These are phyloP conservation scores for Cetoscarus ocellatus DNA, from an alignment of 2,797 vertebrate genomes.

Conservation along the genomic window DNA sequence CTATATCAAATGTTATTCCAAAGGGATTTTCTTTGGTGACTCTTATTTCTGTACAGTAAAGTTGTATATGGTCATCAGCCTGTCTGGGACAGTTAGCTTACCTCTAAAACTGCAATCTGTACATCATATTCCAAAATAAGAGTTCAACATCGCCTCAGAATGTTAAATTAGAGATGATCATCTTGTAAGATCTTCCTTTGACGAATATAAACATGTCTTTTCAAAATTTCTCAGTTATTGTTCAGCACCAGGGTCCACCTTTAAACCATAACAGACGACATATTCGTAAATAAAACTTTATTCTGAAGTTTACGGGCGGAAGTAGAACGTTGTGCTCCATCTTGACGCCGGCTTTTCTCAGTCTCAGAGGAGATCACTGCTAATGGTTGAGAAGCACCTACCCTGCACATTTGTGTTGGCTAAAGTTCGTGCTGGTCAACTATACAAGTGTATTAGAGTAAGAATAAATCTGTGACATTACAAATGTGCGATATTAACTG, in stretches of 20 bases:
- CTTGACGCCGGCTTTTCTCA: neutral
- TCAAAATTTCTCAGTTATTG: rapidly evolving
- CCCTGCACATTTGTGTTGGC: neutral
- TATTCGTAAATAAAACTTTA: neutral
- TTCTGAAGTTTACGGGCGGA: conserved; percentile 34
- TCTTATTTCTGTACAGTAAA: no score
- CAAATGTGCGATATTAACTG: no score
- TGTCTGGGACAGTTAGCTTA: no score
- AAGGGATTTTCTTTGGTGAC: no score
- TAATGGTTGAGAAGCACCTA: neutral
- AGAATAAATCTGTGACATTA: neutral
- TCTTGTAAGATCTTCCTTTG: rapidly evolving
- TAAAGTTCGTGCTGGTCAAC: neutral
- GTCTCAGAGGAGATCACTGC: neutral
- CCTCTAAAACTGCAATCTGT: no score
- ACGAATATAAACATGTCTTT: rapidly evolving
- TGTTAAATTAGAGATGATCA: no score
- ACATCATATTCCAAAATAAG: neutral
- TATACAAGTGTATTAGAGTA: no score
- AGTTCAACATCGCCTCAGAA: neutral
- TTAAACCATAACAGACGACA: neutral
- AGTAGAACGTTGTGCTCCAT: rapidly evolving
- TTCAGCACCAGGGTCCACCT: neutral
- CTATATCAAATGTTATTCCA: no score
- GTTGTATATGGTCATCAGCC: no score